Conservation (phyloP, 1,140 invertebrate species). For the Cydia splendana region DNA sequence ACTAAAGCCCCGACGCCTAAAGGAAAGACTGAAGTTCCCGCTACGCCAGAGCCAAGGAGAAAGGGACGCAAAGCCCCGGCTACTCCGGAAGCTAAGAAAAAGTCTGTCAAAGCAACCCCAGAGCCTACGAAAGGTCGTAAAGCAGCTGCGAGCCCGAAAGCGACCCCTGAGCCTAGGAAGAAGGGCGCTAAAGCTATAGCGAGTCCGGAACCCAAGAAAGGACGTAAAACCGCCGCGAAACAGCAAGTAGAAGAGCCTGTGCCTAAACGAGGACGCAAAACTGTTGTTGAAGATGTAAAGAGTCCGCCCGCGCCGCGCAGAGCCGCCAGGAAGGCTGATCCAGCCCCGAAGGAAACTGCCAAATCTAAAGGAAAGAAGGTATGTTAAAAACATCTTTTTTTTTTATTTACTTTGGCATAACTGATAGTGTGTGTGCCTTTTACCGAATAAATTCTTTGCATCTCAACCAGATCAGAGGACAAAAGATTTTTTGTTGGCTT, state of each 20-base stretch:
- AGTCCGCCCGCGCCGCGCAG: background rate
- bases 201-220: background rate
- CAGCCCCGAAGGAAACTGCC: too few relatives aligned
- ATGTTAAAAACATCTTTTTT: background rate
- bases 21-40: background rate
- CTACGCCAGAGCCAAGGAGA: background rate
- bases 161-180: background rate
- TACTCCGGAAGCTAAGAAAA: background rate
- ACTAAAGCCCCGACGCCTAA: background rate
- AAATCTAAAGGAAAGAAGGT: background rate
- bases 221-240: background rate
- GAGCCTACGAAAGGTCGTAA: background rate
- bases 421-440: too few relatives aligned
- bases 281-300: background rate
- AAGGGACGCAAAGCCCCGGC: background rate
- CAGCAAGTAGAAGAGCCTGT: background rate
- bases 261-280: constrained; percentile 1
- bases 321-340: background rate
- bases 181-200: background rate
- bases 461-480: too few relatives aligned
- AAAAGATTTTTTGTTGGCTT: too few relatives aligned
- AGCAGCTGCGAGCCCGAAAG: background rate
- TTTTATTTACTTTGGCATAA: too few relatives aligned
- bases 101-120: background rate
- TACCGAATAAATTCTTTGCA: too few relatives aligned